phyloP scores from a whole-genome alignment of 2,113 vertebrate species.

The Albula goreensis region DNA sequence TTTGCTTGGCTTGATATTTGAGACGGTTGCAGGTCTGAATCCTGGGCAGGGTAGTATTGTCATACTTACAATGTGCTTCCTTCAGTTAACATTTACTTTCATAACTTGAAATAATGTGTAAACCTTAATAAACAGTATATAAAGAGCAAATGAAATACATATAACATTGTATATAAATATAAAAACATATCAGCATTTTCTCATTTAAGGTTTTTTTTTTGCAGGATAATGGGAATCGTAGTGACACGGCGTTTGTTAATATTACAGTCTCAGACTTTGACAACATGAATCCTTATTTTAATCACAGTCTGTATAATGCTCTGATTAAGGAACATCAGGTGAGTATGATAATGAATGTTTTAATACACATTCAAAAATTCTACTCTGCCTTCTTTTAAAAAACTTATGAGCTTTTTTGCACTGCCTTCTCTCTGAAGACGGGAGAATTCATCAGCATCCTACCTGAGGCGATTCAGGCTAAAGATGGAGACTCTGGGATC shows the following conservation, averaged over 20 bases:
- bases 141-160: no score
- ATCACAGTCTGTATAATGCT: conserved; percentile 60
- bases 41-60: no score
- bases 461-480: conserved; percentile 69
- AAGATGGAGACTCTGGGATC: conserved; percentile 76
- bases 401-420: neutral
- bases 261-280: conserved; percentile 70
- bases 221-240: conserved; percentile 44
- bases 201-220: neutral
- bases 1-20: no score
- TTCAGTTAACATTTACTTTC: no score
- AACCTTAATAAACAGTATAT: no score
- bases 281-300: conserved; percentile 75
- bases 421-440: conserved; percentile 45
- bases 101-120: no score
- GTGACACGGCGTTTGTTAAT: conserved; percentile 45
- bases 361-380: no score
- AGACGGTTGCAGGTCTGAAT: no score
- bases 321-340: conserved; percentile 69
- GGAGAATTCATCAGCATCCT: conserved; percentile 47
- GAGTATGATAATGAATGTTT: conserved; percentile 27
- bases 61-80: no score
- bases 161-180: no score
- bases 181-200: neutral
- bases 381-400: no score